Evolutionary conservation across 2,888 invertebrate genomes (phyloP).

Genomic region (Willowsia nigromaculata): DNA sequence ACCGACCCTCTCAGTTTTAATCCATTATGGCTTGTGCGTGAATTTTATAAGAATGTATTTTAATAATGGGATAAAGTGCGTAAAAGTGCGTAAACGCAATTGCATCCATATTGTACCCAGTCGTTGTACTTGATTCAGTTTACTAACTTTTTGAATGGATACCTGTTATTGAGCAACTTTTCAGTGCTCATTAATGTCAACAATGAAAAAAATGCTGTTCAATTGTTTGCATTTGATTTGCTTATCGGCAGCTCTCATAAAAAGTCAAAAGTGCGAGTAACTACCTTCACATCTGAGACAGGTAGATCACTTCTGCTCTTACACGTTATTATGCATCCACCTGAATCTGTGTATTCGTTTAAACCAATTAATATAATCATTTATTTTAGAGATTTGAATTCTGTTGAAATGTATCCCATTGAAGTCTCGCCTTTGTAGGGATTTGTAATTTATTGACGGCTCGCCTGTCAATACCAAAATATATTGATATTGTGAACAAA

Average conservation of each 20-base stretch:
- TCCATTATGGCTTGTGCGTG: neutral
- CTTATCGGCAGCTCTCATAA: neutral
- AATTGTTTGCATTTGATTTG: neutral
- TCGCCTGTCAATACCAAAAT: constrained; percentile 12
- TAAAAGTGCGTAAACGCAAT: constrained; percentile 2
- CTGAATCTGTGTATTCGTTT: neutral
- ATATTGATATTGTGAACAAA: neutral
- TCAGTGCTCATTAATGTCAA: constrained; percentile 32
- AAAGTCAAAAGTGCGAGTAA: neutral
- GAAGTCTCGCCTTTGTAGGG: neutral
- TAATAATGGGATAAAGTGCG: neutral
- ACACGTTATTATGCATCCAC: neutral
- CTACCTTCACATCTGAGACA: neutral
- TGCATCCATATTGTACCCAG: neutral
- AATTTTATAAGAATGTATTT: neutral
- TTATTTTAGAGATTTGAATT: neutral
- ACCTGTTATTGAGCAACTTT: constrained; percentile 16
- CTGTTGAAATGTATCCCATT: neutral
- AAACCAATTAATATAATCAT: neutral
- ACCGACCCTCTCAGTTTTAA: neutral
- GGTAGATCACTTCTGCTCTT: constrained; percentile 3
- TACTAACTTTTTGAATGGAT: neutral
- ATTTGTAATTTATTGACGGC: neutral
- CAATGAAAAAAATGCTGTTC: neutral
- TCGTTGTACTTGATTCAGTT: neutral